phyloP scores from a whole-genome alignment of 1,140 invertebrate genomes.

The Drosophila grimshawi region DNA sequence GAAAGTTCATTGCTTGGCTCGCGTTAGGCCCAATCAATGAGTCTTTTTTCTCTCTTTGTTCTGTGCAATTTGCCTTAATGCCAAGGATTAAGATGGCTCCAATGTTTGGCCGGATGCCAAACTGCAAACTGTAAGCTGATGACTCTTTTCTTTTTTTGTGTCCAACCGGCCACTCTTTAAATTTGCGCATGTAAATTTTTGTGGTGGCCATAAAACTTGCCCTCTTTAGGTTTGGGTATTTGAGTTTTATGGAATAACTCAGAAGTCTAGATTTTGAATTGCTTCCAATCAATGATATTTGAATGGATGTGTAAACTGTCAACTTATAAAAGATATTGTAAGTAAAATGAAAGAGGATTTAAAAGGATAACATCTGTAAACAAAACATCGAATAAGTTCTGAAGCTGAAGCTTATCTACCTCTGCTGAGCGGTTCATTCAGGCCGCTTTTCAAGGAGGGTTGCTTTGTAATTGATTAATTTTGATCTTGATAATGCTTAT shows the following conservation, averaged over 20 bases:
- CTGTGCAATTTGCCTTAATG: constrained; percentile 74
- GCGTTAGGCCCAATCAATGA: constrained; percentile 47
- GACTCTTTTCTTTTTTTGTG: constrained; percentile 62
- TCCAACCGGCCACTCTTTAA: constrained; percentile 52
- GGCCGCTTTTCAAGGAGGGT: no score
- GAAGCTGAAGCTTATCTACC: background rate
- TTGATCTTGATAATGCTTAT: no score
- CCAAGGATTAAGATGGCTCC: constrained; percentile 69
- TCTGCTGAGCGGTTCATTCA: no score
- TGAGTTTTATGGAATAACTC: background rate
- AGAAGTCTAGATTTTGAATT: background rate
- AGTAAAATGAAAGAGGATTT: no score
- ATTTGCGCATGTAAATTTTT: constrained; percentile 76
- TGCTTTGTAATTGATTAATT: no score
- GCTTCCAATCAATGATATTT: background rate
- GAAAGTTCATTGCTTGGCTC: constrained; percentile 35
- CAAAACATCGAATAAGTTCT: no score
- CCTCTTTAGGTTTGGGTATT: constrained; percentile 30
- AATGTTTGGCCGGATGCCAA: constrained; percentile 47
- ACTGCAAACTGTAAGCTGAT: constrained; percentile 77
- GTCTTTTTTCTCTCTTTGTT: background rate
- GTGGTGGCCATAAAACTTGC: constrained; percentile 22
- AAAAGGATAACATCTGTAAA: no score
- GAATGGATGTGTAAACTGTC: background rate
- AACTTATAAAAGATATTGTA: no score